Evolutionary conservation across 2,797 vertebrate species (phyloP), one percentile per base, ranked within the genome.

Genomic region (Gila robusta): DNA sequence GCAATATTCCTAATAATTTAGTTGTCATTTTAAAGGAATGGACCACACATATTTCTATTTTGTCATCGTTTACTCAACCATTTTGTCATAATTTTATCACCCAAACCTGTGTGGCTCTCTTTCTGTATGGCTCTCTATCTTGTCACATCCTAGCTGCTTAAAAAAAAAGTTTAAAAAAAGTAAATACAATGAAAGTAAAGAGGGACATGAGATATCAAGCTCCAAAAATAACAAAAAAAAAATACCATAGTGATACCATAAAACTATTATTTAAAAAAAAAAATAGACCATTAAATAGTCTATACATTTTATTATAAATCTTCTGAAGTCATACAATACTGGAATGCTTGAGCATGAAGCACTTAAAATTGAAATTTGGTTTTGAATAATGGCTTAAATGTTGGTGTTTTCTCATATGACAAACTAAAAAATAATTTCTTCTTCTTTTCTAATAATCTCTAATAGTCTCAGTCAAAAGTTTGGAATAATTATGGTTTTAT

Each of bases 1-100:
- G 37, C 39, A 41, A 41, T 26, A 62, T 37, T 56, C 32, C 32
- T 37, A 21, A 16, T 56, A 5, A 56, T 56, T 77, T 16, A n/a
- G 37, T n/a, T 77, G 21, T 23, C 32, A 56, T 10, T 79, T 41
- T 28, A 79, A 59, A 64, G 14, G 14, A 79, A 77, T 69, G 73
- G 2, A 44, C 26, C 17, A 11, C 59, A 39, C 23, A 21, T 4
- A n/a, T 83, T 52, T 77, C 28, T 54, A 59, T 79, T 56, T 16
- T 47, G 74, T 44, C 35, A 56, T 70, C 2, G 14, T 49, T 16
- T 49, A 16, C 4, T 16, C 47, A 16, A 49, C 14, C 5, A 17
- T 79, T 56, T 10, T 59, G 74, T 44, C 35, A 56, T 71, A 5
- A 41, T 62, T 26, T 62, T 41, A 56, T 41, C 54, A 41, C 26